Conservation (phyloP, 2,113 vertebrate species). For the Ciconia maguari region DNA sequence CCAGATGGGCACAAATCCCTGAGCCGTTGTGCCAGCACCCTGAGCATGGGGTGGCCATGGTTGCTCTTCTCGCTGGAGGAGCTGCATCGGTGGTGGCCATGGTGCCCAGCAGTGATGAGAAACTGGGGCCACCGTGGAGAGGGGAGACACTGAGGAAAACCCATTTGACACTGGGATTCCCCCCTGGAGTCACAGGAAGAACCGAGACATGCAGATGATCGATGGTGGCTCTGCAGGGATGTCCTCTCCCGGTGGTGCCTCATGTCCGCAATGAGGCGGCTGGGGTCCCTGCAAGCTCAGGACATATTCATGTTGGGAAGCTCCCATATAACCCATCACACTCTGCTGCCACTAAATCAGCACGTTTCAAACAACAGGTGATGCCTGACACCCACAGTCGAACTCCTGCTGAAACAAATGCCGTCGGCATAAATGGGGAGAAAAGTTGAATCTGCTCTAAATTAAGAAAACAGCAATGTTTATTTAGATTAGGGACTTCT, state of each 20-base stretch:
- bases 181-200: not conserved
- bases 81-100: not conserved
- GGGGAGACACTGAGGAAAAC: not conserved
- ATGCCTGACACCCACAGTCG: accelerated
- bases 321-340: not conserved
- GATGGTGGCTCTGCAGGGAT: not conserved
- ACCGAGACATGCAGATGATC: not conserved
- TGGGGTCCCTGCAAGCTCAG: not conserved
- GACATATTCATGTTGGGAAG: not conserved
- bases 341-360: not conserved
- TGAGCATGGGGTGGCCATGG: not conserved
- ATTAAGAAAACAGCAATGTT: not conserved
- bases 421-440: not conserved
- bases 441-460: not conserved
- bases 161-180: not conserved
- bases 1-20: accelerated
- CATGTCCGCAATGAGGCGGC: not conserved
- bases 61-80: not conserved
- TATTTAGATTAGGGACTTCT: not conserved
- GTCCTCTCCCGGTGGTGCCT: not conserved
- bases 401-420: not conserved
- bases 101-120: not conserved
- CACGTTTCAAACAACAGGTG: not conserved
- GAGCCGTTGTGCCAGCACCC: not conserved
- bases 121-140: not conserved